Conservation (phyloP, 2,888 invertebrate genomes). For the Scotopteryx bipunctaria region DNA sequence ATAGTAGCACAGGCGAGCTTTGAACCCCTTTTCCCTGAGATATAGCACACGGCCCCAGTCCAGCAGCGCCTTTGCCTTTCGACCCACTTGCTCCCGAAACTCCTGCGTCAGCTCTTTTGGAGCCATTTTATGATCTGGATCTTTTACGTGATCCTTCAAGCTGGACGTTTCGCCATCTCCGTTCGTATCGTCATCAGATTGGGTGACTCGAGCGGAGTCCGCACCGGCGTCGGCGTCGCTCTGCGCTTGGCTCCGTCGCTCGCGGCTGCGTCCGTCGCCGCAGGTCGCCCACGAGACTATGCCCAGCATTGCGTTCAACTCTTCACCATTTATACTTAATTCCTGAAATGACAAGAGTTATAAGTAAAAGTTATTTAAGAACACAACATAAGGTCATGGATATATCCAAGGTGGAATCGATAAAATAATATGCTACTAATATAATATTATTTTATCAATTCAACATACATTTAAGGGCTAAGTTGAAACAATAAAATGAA, state of each 20-base stretch:
- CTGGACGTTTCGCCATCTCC: not conserved
- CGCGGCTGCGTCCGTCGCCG: slow-evolving; percentile 86
- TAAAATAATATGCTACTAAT: too few species aligned
- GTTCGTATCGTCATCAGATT: too few species aligned
- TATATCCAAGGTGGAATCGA: too few species aligned
- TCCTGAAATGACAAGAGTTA: slow-evolving; percentile 61
- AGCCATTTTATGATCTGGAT: not conserved
- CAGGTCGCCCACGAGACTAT: slow-evolving; percentile 96
- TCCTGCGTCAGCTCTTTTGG: slow-evolving; percentile 2
- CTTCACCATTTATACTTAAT: slow-evolving; percentile 81
- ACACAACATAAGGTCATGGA: too few species aligned
- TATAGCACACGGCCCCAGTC: slow-evolving; percentile 89
- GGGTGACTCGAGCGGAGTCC: not conserved
- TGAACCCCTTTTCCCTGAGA: slow-evolving; percentile 83
- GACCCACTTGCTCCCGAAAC: slow-evolving; percentile 78
- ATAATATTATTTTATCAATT: too few species aligned
- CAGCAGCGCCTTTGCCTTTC: slow-evolving; percentile 89
- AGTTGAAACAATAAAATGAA: too few species aligned
- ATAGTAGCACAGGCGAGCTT: slow-evolving; percentile 85
- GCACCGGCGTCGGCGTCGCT: slow-evolving; percentile 57
- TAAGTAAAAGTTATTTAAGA: too few species aligned
- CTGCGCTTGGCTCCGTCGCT: slow-evolving; percentile 56
- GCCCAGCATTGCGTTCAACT: slow-evolving; percentile 90
- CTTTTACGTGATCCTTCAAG: not conserved
- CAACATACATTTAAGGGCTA: too few species aligned